phyloP scores from a whole-genome alignment of 92 coral and sea anemone species.

The Parazoanthus darwini region DNA sequence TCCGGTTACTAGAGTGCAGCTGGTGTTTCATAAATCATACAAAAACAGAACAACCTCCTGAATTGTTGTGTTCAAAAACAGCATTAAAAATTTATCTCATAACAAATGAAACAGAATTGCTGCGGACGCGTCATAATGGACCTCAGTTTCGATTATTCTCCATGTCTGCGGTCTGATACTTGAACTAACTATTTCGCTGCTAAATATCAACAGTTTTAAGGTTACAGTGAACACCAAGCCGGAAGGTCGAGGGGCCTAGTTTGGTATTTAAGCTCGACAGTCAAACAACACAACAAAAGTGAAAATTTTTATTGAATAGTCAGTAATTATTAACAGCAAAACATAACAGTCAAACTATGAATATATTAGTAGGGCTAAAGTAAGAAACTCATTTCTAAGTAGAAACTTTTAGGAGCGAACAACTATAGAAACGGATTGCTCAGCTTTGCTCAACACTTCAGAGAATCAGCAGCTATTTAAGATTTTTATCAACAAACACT shows the following conservation, averaged over 20 bases:
- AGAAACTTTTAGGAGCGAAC: too few species aligned
- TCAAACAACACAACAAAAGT: neutral
- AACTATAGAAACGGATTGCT: too few species aligned
- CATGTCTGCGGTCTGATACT: neutral
- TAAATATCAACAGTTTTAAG: neutral
- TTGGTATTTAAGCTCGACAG: neutral
- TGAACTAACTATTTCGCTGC: neutral
- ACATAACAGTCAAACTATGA: neutral
- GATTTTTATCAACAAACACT: too few species aligned
- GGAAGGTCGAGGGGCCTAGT: neutral
- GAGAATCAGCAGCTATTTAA: too few species aligned
- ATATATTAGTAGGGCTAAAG: too few species aligned
- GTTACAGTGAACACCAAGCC: neutral
- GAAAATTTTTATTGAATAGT: neutral
- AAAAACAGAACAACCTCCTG: neutral
- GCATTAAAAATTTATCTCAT: conserved; percentile 11
- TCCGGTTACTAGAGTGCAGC: neutral
- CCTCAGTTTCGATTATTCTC: too few species aligned
- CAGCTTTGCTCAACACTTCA: too few species aligned
- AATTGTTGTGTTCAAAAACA: neutral
- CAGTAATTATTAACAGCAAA: neutral
- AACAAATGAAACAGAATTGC: neutral
- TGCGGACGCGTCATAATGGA: neutral
- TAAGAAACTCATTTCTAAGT: too few species aligned
- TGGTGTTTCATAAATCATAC: neutral